These are phyloP conservation scores for Zootermopsis nevadensis DNA, from an alignment of 2,888 invertebrate species.

Conservation along the genomic window DNA sequence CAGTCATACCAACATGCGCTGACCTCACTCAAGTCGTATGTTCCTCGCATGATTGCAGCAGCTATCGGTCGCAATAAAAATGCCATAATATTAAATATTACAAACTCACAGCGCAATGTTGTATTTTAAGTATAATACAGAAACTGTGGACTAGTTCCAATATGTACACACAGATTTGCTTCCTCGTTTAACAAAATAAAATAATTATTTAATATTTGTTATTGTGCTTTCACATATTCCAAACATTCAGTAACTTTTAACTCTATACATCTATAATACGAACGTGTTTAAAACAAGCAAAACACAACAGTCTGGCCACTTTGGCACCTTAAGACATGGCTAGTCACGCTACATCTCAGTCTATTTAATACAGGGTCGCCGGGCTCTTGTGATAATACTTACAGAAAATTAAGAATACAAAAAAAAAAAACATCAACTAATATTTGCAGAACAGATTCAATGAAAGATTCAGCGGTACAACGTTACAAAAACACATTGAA, in stretches of 20 bases:
- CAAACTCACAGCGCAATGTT: conserved; percentile 37
- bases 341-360: conserved; percentile 17
- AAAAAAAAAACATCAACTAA: neutral
- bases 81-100: neutral
- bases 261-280: conserved; percentile 41
- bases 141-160: conserved; percentile 49
- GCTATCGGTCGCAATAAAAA: neutral
- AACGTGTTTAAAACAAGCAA: conserved; percentile 39
- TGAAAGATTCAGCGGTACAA: too few relatives aligned
- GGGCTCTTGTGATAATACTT: neutral
- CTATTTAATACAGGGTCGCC: conserved; percentile 19
- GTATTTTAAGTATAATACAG: conserved; percentile 43
- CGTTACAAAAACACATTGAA: conserved; percentile 10
- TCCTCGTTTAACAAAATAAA: conserved; percentile 48
- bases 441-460: too few relatives aligned
- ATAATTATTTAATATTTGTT: conserved; percentile 44
- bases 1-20: too few relatives aligned
- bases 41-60: neutral
- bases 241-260: conserved; percentile 41
- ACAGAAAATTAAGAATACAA: conserved; percentile 2
- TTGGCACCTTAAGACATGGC: conserved; percentile 36
- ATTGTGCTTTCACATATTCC: conserved; percentile 52
- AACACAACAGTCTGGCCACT: conserved; percentile 37
- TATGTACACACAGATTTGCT: conserved; percentile 47
- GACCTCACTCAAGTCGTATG: neutral